Conservation (phyloP, 1,140 invertebrate genomes). For the Zelostemma sp. region DNA sequence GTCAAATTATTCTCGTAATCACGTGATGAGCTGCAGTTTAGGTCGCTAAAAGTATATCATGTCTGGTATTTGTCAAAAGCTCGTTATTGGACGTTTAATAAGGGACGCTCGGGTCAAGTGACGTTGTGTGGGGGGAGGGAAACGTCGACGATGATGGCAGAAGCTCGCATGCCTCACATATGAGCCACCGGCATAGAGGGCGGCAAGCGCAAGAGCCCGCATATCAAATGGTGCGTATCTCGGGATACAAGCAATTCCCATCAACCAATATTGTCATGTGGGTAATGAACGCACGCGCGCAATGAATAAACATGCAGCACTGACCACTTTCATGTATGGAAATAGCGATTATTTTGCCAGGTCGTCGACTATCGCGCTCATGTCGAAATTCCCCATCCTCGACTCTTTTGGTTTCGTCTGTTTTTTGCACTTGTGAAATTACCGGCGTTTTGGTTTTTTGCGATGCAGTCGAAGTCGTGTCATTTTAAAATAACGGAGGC, state of each 20-base stretch:
- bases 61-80: background rate
- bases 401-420: background rate
- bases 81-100: background rate
- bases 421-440: no score
- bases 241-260: conserved; percentile 67
- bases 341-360: conserved; percentile 50
- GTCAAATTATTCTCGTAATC: no score
- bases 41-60: no score
- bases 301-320: conserved; percentile 65
- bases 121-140: conserved; percentile 5
- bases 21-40: no score
- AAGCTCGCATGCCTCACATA: conserved; percentile 24
- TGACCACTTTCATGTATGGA: conserved; percentile 50
- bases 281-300: conserved; percentile 65
- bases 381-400: conserved; percentile 10
- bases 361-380: conserved; percentile 29
- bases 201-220: conserved; percentile 54
- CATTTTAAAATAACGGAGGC: no score
- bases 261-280: conserved; percentile 70
- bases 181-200: conserved; percentile 19
- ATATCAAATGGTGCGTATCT: conserved; percentile 68
- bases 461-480: conserved; percentile 10
- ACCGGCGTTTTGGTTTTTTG: conserved; percentile 7
- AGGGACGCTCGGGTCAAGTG: no score
- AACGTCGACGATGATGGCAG: conserved; percentile 33